Percentiles rank a stretch among this genome's conserved stretches.
These are phyloP conservation scores for Rosalia funebris DNA, from an alignment of 2,888 invertebrate genomes.

Conservation along the genomic window DNA sequence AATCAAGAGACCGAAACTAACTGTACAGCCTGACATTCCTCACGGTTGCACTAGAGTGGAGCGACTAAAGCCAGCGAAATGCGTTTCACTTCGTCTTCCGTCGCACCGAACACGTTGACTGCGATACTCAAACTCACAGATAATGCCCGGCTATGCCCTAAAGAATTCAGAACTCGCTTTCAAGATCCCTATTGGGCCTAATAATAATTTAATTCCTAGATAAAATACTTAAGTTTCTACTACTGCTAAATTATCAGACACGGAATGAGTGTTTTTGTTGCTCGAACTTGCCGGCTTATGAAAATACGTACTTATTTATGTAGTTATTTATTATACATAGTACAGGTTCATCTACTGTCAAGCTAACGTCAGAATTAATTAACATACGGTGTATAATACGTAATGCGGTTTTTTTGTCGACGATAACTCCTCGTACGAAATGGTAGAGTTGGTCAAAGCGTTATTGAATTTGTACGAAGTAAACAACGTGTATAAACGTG, in stretches of 20 bases:
- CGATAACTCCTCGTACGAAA: neutral
- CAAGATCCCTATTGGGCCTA: too few species aligned
- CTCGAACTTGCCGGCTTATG: too few species aligned
- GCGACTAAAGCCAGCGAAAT: constrained; percentile 26
- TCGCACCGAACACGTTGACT: constrained; percentile 10
- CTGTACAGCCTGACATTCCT: constrained; percentile 28
- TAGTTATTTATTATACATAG: too few species aligned
- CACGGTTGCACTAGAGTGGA: constrained; percentile 33
- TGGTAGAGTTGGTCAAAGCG: neutral
- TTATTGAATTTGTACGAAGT: constrained; percentile 18
- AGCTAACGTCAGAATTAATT: too few species aligned
- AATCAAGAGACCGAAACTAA: constrained; percentile 29
- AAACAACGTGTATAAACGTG: constrained; percentile 10
- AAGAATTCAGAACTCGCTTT: too few species aligned
- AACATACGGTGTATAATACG: too few species aligned
- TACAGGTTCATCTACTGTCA: too few species aligned
- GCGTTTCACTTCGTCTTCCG: constrained; percentile 27
- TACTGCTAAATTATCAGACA: too few species aligned
- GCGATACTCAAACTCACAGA: constrained; percentile 18
- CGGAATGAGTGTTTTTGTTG: too few species aligned
- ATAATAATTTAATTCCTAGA: too few species aligned
- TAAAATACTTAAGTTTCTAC: too few species aligned
- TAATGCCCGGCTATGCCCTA: neutral
- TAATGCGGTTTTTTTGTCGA: constrained; percentile 2
- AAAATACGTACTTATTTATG: too few species aligned